Percentiles rank a stretch among this genome's conserved stretches.
phyloP scores from a whole-genome alignment of 2,113 vertebrate species.

The Phylloscopus trochiloides region DNA sequence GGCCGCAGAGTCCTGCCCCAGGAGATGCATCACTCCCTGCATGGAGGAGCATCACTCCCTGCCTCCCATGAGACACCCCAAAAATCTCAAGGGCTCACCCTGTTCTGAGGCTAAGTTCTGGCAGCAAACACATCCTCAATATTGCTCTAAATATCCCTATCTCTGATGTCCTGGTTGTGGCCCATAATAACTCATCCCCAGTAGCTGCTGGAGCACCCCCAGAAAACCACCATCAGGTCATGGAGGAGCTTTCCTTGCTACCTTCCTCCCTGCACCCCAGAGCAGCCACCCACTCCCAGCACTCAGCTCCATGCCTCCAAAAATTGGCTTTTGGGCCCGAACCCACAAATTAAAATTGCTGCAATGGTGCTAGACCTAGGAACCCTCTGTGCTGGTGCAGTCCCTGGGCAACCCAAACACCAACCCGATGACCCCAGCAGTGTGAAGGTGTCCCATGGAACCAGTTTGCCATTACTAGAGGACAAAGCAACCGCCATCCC shows the following conservation, averaged over 20 bases:
- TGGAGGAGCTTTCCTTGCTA: background rate
- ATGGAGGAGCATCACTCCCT: background rate
- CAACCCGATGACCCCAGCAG: rapidly evolving
- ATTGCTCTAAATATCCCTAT: background rate
- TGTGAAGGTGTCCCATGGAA: background rate
- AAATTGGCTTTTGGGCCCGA: background rate
- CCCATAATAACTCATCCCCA: background rate
- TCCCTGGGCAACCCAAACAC: background rate
- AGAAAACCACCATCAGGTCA: background rate
- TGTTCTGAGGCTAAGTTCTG: background rate
- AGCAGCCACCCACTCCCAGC: background rate
- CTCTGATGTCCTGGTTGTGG: background rate
- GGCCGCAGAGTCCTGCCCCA: background rate
- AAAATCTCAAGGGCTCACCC: background rate
- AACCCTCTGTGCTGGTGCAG: background rate
- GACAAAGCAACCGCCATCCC: background rate
- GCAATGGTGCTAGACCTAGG: background rate
- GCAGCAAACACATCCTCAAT: background rate
- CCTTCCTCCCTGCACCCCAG: background rate
- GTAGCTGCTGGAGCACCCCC: background rate
- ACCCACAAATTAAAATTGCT: background rate
- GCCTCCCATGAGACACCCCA: background rate
- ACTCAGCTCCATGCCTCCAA: background rate
- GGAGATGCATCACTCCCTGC: background rate
- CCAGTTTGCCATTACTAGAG: background rate